Evolutionary conservation across 2,113 vertebrate species (phyloP).

Genomic region (Chunga burmeisteri): DNA sequence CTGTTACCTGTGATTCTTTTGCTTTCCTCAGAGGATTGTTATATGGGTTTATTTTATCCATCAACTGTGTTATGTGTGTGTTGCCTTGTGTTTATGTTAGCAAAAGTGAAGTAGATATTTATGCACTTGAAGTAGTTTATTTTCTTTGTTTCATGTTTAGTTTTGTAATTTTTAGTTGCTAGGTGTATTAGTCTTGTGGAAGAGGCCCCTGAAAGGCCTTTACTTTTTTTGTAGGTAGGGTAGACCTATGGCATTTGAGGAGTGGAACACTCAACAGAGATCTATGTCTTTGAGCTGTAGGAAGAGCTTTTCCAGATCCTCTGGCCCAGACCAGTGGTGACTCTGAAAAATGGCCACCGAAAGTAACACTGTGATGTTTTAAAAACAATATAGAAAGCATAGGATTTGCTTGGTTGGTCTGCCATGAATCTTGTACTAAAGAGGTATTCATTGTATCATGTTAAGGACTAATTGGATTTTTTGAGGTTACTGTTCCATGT

Average conservation of each 20-base stretch:
- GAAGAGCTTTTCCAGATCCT: neutral
- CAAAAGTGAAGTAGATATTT: neutral
- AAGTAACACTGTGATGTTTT: neutral
- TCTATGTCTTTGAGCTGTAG: neutral
- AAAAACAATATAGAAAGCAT: neutral
- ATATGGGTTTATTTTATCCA: neutral
- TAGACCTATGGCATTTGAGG: neutral
- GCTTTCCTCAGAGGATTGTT: neutral
- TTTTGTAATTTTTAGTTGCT: neutral
- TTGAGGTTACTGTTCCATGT: neutral
- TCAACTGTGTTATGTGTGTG: neutral
- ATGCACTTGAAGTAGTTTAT: neutral
- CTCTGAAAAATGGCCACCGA: neutral
- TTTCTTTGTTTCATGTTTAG: neutral
- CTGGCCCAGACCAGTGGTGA: neutral
- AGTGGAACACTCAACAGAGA: neutral
- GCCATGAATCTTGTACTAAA: neutral
- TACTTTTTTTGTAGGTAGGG: neutral
- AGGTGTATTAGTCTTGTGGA: neutral
- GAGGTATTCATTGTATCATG: neutral
- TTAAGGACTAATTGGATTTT: neutral
- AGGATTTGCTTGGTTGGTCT: neutral
- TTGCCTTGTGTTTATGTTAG: neutral
- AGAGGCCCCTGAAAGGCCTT: neutral
- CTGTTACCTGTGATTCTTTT: neutral